These are phyloP conservation scores for Tachyglossus aculeatus DNA, from an alignment of 2,797 vertebrate species.

Conservation along the genomic window DNA sequence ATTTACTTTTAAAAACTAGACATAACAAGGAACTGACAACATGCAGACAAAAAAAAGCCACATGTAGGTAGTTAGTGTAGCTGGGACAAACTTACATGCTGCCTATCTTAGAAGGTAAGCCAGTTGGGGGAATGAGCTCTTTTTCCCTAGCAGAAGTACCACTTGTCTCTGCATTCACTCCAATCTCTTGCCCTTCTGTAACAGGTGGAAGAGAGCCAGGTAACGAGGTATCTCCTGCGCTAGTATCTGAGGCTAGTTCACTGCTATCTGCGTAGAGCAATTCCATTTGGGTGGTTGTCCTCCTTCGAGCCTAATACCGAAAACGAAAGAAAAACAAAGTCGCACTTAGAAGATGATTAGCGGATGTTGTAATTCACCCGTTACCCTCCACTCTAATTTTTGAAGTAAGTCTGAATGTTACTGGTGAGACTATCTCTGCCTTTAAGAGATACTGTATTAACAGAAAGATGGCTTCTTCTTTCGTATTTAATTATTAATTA, in stretches of 20 bases:
- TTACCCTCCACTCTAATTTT: background rate
- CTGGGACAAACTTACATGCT: slow-evolving; percentile 86
- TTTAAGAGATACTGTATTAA: too few species aligned
- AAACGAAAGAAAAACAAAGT: slow-evolving; percentile 32
- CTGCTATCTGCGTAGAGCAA: slow-evolving; percentile 90
- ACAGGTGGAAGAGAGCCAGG: slow-evolving; percentile 73
- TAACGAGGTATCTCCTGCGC: slow-evolving; percentile 77
- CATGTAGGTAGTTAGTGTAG: slow-evolving; percentile 70
- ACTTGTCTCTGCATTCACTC: slow-evolving; percentile 73
- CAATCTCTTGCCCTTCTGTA: slow-evolving; percentile 78
- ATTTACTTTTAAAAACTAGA: slow-evolving; percentile 41
- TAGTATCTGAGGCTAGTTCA: slow-evolving; percentile 79
- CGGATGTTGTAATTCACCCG: background rate
- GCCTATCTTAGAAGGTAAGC: slow-evolving; percentile 82
- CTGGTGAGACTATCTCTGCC: too few species aligned
- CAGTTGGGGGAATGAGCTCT: slow-evolving; percentile 78
- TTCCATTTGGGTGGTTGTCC: slow-evolving; percentile 97
- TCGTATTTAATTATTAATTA: too few species aligned
- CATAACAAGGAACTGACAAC: slow-evolving; percentile 58
- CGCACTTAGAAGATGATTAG: slow-evolving; percentile 1
- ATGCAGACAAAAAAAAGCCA: slow-evolving; percentile 64
- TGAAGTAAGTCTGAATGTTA: background rate
- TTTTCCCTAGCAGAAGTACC: slow-evolving; percentile 77
- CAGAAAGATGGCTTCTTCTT: too few species aligned
- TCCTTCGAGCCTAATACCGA: slow-evolving; percentile 85